Evolutionary conservation across 1,140 invertebrate species (phyloP), one percentile per base, ranked within the genome.

Genomic region (Drosophila novamexicana): DNA sequence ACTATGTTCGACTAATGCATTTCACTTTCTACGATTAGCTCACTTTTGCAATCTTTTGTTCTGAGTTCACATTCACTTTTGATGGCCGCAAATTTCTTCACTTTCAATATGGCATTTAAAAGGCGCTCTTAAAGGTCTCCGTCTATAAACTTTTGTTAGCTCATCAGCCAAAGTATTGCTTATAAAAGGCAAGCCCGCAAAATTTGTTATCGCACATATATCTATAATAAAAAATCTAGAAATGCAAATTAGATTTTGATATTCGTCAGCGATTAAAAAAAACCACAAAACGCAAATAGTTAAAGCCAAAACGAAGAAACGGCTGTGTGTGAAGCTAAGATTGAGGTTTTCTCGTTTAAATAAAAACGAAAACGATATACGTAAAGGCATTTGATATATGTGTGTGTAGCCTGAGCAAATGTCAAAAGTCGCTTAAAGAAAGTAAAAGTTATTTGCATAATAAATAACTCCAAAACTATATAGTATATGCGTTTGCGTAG

Each of bases 141-240:
- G 32, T 5, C 39, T 66, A 37, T 65, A 36, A 54, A 36, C n/a
- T 34, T 16, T 14, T 44, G 40, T 29, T 29, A 58, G 40, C 40
- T 54, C 50, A 49, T 37, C 37, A 14, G 12, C 12, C 32, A 16
- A 47, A 44, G 18, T 53, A 54, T 63, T 63, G 44, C 22, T 40
- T 47, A 34, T 36, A 34, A 57, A 57, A 47, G 53, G 6, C 52
- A 57, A 68, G 14, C 52, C 7, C 6, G 62, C 61, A 6, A 39
- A 62, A 22, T 39, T 49, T 36, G 40, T 49, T 58, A 66, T 36
- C 18, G 14, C 10, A 44, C 40, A 63, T 63, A 59, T 81, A 82
- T 86, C 83, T 77, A 67, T 61, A 74, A 72, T 71, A 45, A 16
- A 65, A 84, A 79, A 86, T 83, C 83, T 77, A 83, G 84, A 80